Base-by-base conservation (phyloP, 2,888 invertebrate species). In the Drosophila sordidula region DNA sequence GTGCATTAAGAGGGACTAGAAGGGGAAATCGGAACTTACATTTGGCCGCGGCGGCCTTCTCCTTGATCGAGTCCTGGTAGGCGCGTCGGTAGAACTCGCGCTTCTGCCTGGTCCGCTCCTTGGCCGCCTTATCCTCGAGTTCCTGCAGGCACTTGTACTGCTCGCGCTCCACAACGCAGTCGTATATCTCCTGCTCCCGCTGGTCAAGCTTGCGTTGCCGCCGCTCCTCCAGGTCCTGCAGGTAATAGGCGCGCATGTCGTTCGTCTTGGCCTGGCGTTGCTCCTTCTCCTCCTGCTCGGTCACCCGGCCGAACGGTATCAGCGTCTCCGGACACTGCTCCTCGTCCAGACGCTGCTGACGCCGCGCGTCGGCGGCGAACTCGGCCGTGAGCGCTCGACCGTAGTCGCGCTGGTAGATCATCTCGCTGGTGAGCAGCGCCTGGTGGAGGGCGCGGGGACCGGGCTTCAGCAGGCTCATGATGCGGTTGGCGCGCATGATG, bases 381-480 rank as follows among this genome's bases (percentile, higher is more conserved):
- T 84, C 85, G 1, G 29, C 25, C 8, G 72, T 74, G 0, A 86
- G 51, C 0, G 29, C 46, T 22, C 70, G 54, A 25, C 87, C 18
- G 25, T 56, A 74, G 0, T 52, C 26, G 1, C 79, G 74, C 22
- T 81, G 87, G 11, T 73, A 47, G 1, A 74, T 59, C 50, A 56
- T 22, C n/a, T 86, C 89, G 26, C 77, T 75, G 12, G 64, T 14
- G 1, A 73, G 36, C 5, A 87, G 47, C 0, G 85, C 85, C 41
- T 55, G 45, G 9, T 59, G 77, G 6, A 86, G 38, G 0, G 57
- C 45, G 0, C 68, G 54, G 0, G 71, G 70, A 9, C 85, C 85
- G 0, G 85, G 85, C 41, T 86, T 86, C 45, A 86, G 5, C 4
- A 16, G 41, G 5, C 72, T 38, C 26, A 87, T 4, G 11, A 86